phyloP scores from a whole-genome alignment of 2,797 vertebrate species.

The Danio choprae region DNA sequence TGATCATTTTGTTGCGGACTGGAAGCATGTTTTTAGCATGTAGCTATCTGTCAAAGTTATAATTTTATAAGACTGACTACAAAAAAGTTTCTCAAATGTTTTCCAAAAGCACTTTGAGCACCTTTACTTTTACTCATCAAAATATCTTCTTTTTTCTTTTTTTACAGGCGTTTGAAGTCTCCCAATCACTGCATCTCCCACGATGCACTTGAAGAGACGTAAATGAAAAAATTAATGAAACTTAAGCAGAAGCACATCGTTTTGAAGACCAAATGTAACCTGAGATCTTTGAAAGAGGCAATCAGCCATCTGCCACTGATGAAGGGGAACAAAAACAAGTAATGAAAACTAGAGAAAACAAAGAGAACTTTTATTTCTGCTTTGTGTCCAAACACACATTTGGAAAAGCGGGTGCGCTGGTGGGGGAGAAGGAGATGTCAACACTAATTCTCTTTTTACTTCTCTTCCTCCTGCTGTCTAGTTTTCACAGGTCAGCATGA shows the following conservation, averaged over 20 bases:
- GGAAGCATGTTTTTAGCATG: too few species aligned
- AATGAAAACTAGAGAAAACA: not conserved
- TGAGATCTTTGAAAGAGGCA: slow-evolving; percentile 9
- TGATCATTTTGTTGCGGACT: too few species aligned
- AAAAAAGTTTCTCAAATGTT: not conserved
- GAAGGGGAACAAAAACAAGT: not conserved
- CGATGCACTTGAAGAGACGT: slow-evolving; percentile 33
- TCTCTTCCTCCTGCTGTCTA: slow-evolving; percentile 59
- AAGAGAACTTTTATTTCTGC: slow-evolving; percentile 16
- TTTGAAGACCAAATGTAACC: slow-evolving; percentile 32
- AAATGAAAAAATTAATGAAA: slow-evolving; percentile 19
- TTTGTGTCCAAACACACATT: not conserved
- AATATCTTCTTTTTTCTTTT: not conserved
- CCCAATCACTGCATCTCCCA: not conserved
- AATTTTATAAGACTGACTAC: too few species aligned
- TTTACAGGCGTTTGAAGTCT: not conserved
- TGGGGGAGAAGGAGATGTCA: slow-evolving; percentile 18
- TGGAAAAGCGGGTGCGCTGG: not conserved
- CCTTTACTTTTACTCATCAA: not conserved
- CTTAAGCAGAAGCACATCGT: not conserved
- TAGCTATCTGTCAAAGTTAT: too few species aligned
- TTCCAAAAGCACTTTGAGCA: not conserved
- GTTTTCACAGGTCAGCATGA: slow-evolving; percentile 69
- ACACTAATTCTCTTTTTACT: slow-evolving; percentile 28
- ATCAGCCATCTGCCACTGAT: slow-evolving; percentile 26